Evolutionary conservation across 2,113 vertebrate genomes (phyloP).

Genomic region (Oriolus oriolus): DNA sequence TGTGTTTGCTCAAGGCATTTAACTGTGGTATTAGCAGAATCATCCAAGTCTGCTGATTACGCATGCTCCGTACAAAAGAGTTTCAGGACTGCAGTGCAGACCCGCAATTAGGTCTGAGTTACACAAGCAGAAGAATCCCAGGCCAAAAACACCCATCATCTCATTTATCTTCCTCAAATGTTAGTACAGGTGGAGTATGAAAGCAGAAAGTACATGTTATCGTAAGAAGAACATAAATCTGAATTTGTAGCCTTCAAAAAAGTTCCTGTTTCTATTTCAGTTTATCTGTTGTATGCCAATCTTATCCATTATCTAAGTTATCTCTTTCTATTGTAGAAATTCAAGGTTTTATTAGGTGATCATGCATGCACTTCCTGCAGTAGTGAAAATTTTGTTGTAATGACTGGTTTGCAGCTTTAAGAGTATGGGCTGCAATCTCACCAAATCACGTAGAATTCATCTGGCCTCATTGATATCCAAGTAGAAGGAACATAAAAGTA

Average conservation of each 20-base stretch:
- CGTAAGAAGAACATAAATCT: not conserved
- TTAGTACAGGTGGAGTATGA: not conserved
- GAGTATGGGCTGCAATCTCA: not conserved
- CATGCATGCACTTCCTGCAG: not conserved
- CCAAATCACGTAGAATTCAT: not conserved
- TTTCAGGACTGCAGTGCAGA: not conserved
- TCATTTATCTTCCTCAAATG: not conserved
- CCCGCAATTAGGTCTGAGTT: slow-evolving; percentile 21
- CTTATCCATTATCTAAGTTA: not conserved
- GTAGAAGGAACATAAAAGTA: not conserved
- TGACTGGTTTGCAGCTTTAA: not conserved
- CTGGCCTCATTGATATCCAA: not conserved
- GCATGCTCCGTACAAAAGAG: not conserved
- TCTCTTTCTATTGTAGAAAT: not conserved
- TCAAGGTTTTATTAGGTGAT: not conserved
- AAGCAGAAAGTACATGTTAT: not conserved
- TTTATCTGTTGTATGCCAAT: not conserved
- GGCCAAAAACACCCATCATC: not conserved
- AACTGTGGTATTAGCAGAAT: not conserved
- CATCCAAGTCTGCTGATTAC: slow-evolving; percentile 13
- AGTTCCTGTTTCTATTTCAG: not conserved
- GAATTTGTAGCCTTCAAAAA: not conserved
- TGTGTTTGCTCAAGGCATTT: slow-evolving; percentile 57
- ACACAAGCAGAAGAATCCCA: not conserved
- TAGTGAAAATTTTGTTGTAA: not conserved